phyloP scores from a whole-genome alignment of 2,113 vertebrate genomes.

The Tachysurus vachellii region DNA sequence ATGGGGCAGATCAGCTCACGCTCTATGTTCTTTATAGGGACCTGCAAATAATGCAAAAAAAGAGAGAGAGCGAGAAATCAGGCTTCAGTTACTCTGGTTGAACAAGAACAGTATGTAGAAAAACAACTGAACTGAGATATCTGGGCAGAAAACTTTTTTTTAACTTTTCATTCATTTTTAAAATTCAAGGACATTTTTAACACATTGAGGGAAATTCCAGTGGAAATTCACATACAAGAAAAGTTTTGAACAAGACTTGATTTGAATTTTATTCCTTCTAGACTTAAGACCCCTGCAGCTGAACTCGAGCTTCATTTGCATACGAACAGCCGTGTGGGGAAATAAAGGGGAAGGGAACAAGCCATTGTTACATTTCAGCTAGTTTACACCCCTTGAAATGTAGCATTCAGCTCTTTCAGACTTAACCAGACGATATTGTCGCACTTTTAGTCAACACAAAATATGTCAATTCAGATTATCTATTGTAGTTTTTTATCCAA shows the following conservation, averaged over 20 bases:
- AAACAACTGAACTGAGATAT: not conserved
- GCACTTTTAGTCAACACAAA: not conserved
- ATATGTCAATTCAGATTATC: not conserved
- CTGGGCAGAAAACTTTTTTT: too few relatives aligned
- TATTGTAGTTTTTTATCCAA: not conserved
- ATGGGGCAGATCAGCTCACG: slow-evolving; percentile 94
- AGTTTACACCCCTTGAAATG: not conserved
- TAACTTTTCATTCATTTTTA: not conserved
- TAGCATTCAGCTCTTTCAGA: too few relatives aligned
- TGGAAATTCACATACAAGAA: not conserved
- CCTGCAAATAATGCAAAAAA: slow-evolving; percentile 64
- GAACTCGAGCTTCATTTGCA: slow-evolving; percentile 14
- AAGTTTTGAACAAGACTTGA: not conserved
- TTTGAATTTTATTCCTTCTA: not conserved
- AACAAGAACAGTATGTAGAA: not conserved
- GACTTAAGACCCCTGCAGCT: not conserved
- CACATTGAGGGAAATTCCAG: not conserved
- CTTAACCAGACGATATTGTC: too few relatives aligned
- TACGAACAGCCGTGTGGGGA: slow-evolving; percentile 19
- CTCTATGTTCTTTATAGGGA: slow-evolving; percentile 92
- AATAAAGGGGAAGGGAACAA: slow-evolving; percentile 15
- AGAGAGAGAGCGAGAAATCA: not conserved
- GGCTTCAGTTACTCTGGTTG: not conserved
- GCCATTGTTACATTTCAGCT: slow-evolving; percentile 21
- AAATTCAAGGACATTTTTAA: not conserved